These are phyloP conservation scores for Drosophila subquinaria DNA, from an alignment of 2,888 invertebrate species.

Conservation along the genomic window DNA sequence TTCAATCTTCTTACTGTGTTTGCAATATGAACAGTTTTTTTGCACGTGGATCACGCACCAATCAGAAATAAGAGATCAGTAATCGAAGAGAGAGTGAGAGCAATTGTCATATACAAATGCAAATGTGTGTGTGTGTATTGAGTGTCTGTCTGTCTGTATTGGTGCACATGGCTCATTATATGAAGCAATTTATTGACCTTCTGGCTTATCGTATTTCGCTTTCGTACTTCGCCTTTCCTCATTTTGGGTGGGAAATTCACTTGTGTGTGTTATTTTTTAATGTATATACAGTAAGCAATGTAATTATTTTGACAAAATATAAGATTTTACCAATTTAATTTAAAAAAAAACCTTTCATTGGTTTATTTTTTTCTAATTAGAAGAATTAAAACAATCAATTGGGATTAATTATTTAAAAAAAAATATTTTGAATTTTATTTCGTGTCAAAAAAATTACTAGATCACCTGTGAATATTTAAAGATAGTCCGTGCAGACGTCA, in stretches of 20 bases:
- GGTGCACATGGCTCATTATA: slow-evolving; percentile 60
- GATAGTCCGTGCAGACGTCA: slow-evolving; percentile 48
- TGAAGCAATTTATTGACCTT: slow-evolving; percentile 76
- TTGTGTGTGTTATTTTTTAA: neutral
- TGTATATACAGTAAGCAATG: neutral
- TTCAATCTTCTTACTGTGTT: neutral
- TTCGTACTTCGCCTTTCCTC: slow-evolving; percentile 51
- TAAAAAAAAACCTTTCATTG: too few relatives aligned
- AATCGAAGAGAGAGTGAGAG: slow-evolving; percentile 9
- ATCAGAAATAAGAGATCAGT: slow-evolving; percentile 43
- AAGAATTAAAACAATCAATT: neutral
- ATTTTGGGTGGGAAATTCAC: slow-evolving; percentile 31
- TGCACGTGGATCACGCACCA: slow-evolving; percentile 51
- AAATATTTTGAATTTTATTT: neutral
- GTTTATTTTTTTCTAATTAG: too few relatives aligned
- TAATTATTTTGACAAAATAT: neutral
- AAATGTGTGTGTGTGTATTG: slow-evolving; percentile 18
- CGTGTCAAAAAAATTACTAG: neutral
- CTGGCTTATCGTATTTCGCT: slow-evolving; percentile 70
- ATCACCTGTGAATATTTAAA: neutral
- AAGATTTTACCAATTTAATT: neutral
- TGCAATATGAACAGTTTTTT: slow-evolving; percentile 4
- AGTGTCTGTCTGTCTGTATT: slow-evolving; percentile 12
- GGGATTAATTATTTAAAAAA: neutral
- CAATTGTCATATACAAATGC: slow-evolving; percentile 26